Percentiles rank a stretch among this genome's conserved stretches.
These are phyloP conservation scores for Calameuta pallipes DNA, from an alignment of 2,888 invertebrate species.

Conservation along the genomic window DNA sequence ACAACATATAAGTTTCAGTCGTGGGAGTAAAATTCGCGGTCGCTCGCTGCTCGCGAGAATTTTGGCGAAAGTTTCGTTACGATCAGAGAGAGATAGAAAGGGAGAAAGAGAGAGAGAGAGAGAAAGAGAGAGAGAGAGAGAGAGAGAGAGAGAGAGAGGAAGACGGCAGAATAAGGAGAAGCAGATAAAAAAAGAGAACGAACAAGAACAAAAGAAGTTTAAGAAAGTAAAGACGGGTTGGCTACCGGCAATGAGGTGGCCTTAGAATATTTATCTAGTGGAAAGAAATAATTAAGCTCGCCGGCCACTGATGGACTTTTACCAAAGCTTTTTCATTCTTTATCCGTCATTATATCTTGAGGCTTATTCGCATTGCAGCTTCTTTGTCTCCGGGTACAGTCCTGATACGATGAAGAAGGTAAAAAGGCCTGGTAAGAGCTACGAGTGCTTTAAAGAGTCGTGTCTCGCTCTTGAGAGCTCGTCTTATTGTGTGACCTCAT, in stretches of 20 bases:
- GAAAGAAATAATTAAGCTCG: background rate
- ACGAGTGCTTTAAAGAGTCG: background rate
- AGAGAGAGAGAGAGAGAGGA: background rate
- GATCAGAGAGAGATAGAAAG: background rate
- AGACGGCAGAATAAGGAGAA: background rate
- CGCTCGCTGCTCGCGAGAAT: background rate
- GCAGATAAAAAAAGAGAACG: background rate
- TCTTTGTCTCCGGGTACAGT: background rate
- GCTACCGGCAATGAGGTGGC: background rate
- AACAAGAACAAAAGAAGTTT: background rate
- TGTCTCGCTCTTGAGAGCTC: constrained; percentile 2
- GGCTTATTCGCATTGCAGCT: background rate
- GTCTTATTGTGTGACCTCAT: background rate
- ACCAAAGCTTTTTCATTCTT: background rate
- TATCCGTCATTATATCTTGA: background rate
- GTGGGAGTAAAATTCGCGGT: background rate
- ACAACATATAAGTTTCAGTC: background rate
- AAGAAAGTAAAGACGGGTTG: background rate
- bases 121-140: background rate
- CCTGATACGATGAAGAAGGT: background rate
- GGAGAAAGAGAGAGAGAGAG: background rate
- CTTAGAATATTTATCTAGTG: background rate
- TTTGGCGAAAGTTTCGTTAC: background rate
- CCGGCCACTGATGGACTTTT: background rate
- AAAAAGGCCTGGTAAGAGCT: constrained; percentile 1